phyloP scores from a whole-genome alignment of 2,888 invertebrate species.

The Dyspetes luteomarginatus region DNA sequence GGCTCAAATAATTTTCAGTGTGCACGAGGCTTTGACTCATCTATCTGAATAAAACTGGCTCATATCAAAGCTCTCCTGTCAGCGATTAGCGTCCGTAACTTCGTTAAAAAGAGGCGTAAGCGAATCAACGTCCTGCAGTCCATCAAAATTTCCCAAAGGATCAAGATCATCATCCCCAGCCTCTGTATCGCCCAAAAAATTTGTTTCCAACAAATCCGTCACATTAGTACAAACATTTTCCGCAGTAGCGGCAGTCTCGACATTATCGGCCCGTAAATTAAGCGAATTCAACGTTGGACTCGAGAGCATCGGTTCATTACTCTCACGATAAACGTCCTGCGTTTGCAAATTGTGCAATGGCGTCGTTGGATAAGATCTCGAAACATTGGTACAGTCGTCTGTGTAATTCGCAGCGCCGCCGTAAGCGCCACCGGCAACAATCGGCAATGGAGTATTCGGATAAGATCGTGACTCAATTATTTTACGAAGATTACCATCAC shows the following conservation, averaged over 20 bases:
- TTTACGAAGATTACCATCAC: constrained; percentile 74
- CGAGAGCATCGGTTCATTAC: constrained; percentile 81
- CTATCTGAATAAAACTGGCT: neutral
- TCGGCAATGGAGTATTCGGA: constrained; percentile 82
- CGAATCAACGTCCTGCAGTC: constrained; percentile 80
- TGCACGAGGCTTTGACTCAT: neutral
- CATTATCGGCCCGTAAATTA: constrained; percentile 73
- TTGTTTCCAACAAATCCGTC: constrained; percentile 78
- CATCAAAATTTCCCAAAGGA: constrained; percentile 80
- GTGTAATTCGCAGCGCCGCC: constrained; percentile 56
- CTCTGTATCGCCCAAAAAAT: constrained; percentile 76
- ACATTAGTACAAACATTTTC: constrained; percentile 79
- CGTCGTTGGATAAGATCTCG: constrained; percentile 91
- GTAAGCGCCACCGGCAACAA: constrained; percentile 58
- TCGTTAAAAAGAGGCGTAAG: constrained; percentile 82
- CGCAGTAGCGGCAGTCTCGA: constrained; percentile 67
- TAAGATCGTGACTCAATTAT: constrained; percentile 81
- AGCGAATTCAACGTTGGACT: constrained; percentile 80
- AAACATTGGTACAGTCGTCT: constrained; percentile 81
- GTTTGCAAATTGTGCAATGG: constrained; percentile 84
- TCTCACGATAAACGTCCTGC: constrained; percentile 75
- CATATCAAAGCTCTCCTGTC: neutral
- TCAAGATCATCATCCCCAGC: constrained; percentile 78
- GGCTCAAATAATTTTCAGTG: neutral
- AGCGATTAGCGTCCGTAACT: constrained; percentile 81